Base-by-base conservation (phyloP, 2,113 vertebrate species). In the Otus sunia region DNA sequence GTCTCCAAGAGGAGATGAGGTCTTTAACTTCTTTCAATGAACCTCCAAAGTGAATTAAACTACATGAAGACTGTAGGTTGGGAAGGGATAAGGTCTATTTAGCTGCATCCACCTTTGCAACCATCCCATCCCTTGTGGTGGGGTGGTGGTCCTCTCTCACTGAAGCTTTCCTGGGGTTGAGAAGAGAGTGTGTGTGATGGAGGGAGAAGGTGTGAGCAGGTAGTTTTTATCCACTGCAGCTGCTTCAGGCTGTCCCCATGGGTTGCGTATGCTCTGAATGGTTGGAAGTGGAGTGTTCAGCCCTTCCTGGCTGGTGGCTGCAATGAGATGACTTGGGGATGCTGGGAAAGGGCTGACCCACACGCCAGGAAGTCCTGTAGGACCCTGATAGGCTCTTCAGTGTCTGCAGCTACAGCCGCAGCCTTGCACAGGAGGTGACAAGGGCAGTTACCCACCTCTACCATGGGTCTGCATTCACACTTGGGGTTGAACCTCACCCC, bases 401-500 rank as follows among this genome's bases (percentile, higher is more conserved):
- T 21, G 5, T 26, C 63, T 30, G 50, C 15, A 55, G 39, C 30
- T 67, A 26, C 36, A 11, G 15, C 30, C 30, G 27, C 41, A 43
- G 49, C 30, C 49, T 53, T 32, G n/a, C n/a, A 22, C 0, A 1
- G 17, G 11, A 69, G 12, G 23, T 52, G 53, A 36, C 27, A 45
- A 63, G 15, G 1, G 15, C 16, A 26, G 37, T 55, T 15, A 12
- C 25, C 25, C 47, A 62, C 19, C 32, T 68, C 32, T 16, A 26
- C 11, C 1, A 1, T 13, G 37, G 55, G 25, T 47, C 43, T 2
- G 1, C 45, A 58, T 59, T 75, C 55, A 32, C 25, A 0, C 1
- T 3, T 43, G 47, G 21, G 15, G 26, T 59, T 75, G 30, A 64
- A 25, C 15, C 19, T 60, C 32, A 37, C 41, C 11, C 9, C 30